These are phyloP conservation scores for Diachasma alloeum DNA, from an alignment of 1,140 invertebrate species.

Conservation along the genomic window DNA sequence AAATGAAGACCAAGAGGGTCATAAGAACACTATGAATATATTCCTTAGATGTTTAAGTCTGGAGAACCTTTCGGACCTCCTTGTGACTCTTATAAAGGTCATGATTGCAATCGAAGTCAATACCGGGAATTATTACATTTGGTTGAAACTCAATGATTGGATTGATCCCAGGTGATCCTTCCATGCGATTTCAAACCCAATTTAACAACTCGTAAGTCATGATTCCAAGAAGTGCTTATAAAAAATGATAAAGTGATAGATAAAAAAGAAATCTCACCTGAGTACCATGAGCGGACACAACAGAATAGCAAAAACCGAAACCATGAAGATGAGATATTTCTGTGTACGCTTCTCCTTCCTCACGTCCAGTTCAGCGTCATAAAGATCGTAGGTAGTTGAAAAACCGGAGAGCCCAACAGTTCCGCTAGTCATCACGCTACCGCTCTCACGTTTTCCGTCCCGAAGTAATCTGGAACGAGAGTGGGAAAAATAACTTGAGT, in stretches of 20 bases:
- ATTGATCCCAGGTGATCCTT: too few species aligned
- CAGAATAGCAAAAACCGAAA: constrained; percentile 72
- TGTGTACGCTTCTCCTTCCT: constrained; percentile 73
- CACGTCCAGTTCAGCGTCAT: constrained; percentile 72
- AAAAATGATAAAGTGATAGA: neutral
- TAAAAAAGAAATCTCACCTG: constrained; percentile 52
- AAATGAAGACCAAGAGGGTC: too few species aligned
- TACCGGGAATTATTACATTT: too few species aligned
- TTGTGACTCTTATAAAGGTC: too few species aligned
- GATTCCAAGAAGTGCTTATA: neutral
- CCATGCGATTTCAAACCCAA: too few species aligned
- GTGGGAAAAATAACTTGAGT: neutral
- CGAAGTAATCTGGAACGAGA: constrained; percentile 19
- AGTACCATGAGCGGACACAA: constrained; percentile 75
- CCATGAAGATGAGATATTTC: constrained; percentile 73
- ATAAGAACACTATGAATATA: too few species aligned
- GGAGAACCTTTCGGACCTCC: too few species aligned
- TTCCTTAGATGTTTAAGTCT: too few species aligned
- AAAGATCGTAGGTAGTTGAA: constrained; percentile 55
- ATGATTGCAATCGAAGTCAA: too few species aligned
- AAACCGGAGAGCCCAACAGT: constrained; percentile 35
- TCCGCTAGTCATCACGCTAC: constrained; percentile 16
- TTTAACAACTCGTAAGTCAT: too few species aligned
- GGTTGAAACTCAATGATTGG: too few species aligned
- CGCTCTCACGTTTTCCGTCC: constrained; percentile 21